Evolutionary conservation across 2,888 invertebrate genomes (phyloP), one percentile per base, ranked within the genome.

Genomic region (Rambutsinella grinnellia): DNA sequence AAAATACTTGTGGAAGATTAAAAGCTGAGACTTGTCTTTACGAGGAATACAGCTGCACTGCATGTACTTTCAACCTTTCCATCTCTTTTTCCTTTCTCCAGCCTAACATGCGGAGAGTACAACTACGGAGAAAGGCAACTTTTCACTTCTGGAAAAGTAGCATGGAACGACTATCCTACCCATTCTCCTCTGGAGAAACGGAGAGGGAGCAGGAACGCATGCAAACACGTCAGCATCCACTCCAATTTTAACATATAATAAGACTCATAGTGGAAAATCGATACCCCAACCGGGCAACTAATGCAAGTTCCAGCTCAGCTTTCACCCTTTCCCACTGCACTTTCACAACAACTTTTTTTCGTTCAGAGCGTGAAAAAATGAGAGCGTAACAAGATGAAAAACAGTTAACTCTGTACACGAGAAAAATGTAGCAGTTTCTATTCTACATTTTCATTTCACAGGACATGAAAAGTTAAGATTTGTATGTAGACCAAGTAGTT

Each of bases 31-130:
- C 75, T 62, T 75, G 68, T 28, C 75, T 53, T 75, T 62, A 57
- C 51, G 75, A 68, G 49, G 75, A 68, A 63, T 75, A 75, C 75
- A 75, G 68, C 75, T 75, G 75, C 75, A 75, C 75, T 75, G 75
- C 75, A 75, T 63, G 67, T 75, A 57, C 58, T 63, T 56, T 51
- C 68, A n/a, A 27, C 58, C 56, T 68, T 62, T 49, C 28, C 75
- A 57, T 75, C 61, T 67, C 63, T 68, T 75, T 75, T 36, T n/a
- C 36, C 19, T 6, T 6, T 36, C 36, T 13, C 5, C 6, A 13
- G 5, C 36, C 13, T 36, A 36, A 13, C 36, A 36, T n/a, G n/a
- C 36, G 13, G 13, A 36, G 36, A 5, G 5, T 36, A 8, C 6
- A 36, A 13, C 6, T 8, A 36, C 13, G 36, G 36, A 36, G 36